Evolutionary conservation across 1,140 invertebrate species (phyloP), one percentile per base, ranked within the genome.

Genomic region (Trachymyrmex septentrionalis): DNA sequence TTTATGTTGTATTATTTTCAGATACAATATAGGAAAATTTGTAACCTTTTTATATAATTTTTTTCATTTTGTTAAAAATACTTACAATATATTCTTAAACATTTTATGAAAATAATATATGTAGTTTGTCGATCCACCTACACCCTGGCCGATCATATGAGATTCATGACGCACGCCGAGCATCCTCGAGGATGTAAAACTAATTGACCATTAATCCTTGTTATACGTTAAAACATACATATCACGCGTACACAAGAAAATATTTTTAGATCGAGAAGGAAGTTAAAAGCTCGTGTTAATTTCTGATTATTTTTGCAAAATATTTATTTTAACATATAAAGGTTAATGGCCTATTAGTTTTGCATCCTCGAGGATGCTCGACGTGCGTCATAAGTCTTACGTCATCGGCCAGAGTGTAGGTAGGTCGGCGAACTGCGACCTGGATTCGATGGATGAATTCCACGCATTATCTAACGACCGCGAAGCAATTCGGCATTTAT

Each of bases 401-500:
- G 76, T 82, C 87, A 75, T 80, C 27, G 69, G 67, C 53, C 53
- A 53, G 48, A 21, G 64, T 75, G 30, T 53, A 75, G 86, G 50
- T 86, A 61, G 88, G 73, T 86, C 87, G 53, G 72, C 63, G 81
- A 88, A 89, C 81, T 80, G 73, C 48, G 67, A 50, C 67, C 80
- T 55, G 55, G 72, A 86, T 89, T 86, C 82, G 67, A 84, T 30
- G 57, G 73, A 84, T 34, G 64, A 71, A 89, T 89, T 88, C 73
- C 81, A 75, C 57, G 69, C 57, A 86, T 86, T 67, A 78, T 86
- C 86, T 64, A 21, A 27, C 53, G 73, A 57, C 50, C 57, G 44
- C 72, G 50, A 59, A 38, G 57, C 57, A 44, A 87, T 87, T 84
- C 61, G 71, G 48, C 63, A 44, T 50, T 59, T 34, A 85, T 72